phyloP scores from a whole-genome alignment of 2,888 invertebrate species.

The Chymomyza amoena region DNA sequence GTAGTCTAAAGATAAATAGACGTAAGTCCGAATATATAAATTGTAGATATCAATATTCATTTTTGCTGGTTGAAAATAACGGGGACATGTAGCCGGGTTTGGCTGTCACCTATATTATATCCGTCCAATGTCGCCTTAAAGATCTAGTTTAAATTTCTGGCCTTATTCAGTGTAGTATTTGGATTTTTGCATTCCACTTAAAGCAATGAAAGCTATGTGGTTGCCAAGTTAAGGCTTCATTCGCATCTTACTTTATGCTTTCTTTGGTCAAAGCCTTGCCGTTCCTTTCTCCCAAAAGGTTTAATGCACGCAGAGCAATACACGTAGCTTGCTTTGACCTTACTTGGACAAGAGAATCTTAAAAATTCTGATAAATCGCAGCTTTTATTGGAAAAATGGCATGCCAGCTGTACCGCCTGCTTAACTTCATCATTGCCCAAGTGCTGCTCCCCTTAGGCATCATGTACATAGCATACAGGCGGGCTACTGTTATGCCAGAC shows the following conservation, averaged over 20 bases:
- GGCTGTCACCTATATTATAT: too few relatives aligned
- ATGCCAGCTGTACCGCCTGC: conserved; percentile 23
- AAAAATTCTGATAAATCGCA: conserved; percentile 57
- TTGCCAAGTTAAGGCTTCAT: too few relatives aligned
- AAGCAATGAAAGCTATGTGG: too few relatives aligned
- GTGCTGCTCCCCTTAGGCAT: not conserved
- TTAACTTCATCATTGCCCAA: conserved; percentile 13
- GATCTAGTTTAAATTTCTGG: too few relatives aligned
- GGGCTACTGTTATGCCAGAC: not conserved
- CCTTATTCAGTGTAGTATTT: too few relatives aligned
- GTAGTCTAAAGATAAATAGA: too few relatives aligned
- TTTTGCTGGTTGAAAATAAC: too few relatives aligned
- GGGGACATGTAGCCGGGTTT: too few relatives aligned
- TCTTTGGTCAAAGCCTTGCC: conserved; percentile 20
- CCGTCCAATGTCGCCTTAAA: too few relatives aligned
- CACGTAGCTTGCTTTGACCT: conserved; percentile 5
- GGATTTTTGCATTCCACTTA: too few relatives aligned
- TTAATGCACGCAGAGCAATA: not conserved
- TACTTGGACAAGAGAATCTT: conserved; percentile 43
- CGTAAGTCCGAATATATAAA: too few relatives aligned
- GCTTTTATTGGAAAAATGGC: conserved; percentile 48
- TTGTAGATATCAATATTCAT: too few relatives aligned
- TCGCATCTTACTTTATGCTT: conserved; percentile 13
- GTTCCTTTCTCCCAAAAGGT: conserved; percentile 29
- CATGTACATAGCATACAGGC: not conserved